Evolutionary conservation across 2,113 vertebrate species (phyloP).

Genomic region (Nanger granti): DNA sequence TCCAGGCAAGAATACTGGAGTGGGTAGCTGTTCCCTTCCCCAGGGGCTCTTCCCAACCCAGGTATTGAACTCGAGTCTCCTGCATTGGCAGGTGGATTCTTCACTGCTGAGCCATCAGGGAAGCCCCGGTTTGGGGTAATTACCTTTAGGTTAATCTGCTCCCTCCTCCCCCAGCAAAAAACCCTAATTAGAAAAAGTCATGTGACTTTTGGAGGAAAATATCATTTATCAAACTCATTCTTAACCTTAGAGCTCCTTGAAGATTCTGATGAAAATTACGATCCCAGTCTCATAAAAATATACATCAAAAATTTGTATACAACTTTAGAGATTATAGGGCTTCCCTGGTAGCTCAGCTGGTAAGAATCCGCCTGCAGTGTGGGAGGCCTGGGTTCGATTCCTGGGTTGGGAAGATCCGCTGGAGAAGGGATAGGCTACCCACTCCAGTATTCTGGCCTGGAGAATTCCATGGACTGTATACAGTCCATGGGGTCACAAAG

Average conservation of each 20-base stretch:
- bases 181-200: neutral
- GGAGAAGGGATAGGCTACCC: neutral
- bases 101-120: neutral
- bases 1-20: neutral
- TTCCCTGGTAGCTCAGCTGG: neutral
- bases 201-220: neutral
- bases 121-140: neutral
- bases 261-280: neutral
- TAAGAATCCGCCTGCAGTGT: neutral
- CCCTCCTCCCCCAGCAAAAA: neutral
- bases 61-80: neutral
- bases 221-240: neutral
- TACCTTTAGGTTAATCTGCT: neutral
- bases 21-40: neutral
- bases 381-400: neutral
- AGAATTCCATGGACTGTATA: neutral
- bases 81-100: neutral
- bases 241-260: neutral
- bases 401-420: neutral
- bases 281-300: neutral
- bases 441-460: neutral
- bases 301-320: too few species aligned
- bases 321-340: neutral
- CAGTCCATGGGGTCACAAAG: neutral
- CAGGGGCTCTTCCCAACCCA: neutral